A percentile compares a stretch with the other conserved stretches of the same genome.
These are phyloP conservation scores for Aurelia sp. DNA, from an alignment of 30 jellyfish, hydroid and myxozoan species.

Conservation along the genomic window DNA sequence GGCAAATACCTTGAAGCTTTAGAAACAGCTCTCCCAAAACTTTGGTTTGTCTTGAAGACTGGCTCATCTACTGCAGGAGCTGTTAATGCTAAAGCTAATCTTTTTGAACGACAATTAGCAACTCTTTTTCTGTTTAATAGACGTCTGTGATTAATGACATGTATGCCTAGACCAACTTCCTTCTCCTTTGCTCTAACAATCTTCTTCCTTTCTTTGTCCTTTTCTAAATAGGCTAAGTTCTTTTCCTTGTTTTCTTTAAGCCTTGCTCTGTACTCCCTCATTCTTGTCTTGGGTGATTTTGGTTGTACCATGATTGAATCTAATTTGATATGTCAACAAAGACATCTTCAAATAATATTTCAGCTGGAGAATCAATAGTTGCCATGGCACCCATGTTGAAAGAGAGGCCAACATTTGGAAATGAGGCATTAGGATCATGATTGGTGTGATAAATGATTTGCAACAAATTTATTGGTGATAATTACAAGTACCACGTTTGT, in stretches of 20 bases:
- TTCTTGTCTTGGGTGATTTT: constrained; percentile 35
- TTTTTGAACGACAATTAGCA: not conserved
- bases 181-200: constrained; percentile 8
- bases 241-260: constrained; percentile 14
- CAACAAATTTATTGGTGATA: too few relatives aligned
- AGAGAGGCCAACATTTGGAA: not conserved
- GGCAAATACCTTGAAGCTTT: too few relatives aligned
- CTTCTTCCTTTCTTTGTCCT: constrained; percentile 5
- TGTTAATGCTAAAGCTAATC: constrained; percentile 6
- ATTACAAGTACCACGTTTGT: too few relatives aligned
- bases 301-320: constrained; percentile 27
- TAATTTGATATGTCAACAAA: not conserved
- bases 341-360: not conserved
- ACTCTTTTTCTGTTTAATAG: constrained; percentile 6
- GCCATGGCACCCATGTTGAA: constrained; percentile 27
- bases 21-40: too few relatives aligned
- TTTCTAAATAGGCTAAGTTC: constrained; percentile 5
- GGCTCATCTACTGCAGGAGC: constrained; percentile 25
- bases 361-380: not conserved
- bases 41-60: too few relatives aligned
- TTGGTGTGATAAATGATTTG: too few relatives aligned
- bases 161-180: constrained; percentile 1
- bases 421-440: too few relatives aligned
- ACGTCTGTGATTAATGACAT: constrained; percentile 16
- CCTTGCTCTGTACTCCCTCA: constrained; percentile 55